Conservation (phyloP, 1,140 invertebrate genomes). For the Anadara kagoshimensis region DNA sequence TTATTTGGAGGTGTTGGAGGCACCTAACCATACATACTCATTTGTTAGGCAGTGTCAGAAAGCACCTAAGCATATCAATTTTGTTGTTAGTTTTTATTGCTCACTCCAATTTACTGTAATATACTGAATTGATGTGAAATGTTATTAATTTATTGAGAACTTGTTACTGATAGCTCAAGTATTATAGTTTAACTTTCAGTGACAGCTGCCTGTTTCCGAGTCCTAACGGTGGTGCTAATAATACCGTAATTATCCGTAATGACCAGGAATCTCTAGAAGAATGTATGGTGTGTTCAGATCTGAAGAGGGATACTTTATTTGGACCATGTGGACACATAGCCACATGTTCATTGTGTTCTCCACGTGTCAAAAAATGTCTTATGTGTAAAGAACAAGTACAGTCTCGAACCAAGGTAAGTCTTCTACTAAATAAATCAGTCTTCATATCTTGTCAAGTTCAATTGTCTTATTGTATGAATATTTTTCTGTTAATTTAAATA, state of each 20-base stretch:
- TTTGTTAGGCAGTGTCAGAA: too few relatives aligned
- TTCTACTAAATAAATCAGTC: neutral
- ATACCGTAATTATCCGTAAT: slow-evolving; percentile 66
- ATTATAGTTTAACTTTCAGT: neutral
- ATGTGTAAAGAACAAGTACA: slow-evolving; percentile 90
- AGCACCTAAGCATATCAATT: too few relatives aligned
- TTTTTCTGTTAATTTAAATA: too few relatives aligned
- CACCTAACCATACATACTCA: too few relatives aligned
- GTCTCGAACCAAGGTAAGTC: slow-evolving; percentile 82
- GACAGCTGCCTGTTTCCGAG: slow-evolving; percentile 38
- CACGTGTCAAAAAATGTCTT: slow-evolving; percentile 95
- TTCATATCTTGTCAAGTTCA: too few relatives aligned
- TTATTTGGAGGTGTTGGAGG: too few relatives aligned
- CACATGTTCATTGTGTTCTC: slow-evolving; percentile 92
- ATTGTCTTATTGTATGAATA: too few relatives aligned
- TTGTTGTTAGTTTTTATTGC: too few relatives aligned
- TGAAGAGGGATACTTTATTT: slow-evolving; percentile 85
- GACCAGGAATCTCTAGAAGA: slow-evolving; percentile 84
- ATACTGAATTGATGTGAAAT: too few relatives aligned
- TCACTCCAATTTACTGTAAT: too few relatives aligned
- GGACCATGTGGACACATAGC: slow-evolving; percentile 93
- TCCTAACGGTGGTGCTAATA: slow-evolving; percentile 60
- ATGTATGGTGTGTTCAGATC: slow-evolving; percentile 96
- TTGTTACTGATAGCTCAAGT: neutral
- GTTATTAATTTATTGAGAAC: too few relatives aligned